Evolutionary conservation across 1,140 invertebrate genomes (phyloP), one percentile per base, ranked within the genome.

Genomic region (Spodoptera litura): DNA sequence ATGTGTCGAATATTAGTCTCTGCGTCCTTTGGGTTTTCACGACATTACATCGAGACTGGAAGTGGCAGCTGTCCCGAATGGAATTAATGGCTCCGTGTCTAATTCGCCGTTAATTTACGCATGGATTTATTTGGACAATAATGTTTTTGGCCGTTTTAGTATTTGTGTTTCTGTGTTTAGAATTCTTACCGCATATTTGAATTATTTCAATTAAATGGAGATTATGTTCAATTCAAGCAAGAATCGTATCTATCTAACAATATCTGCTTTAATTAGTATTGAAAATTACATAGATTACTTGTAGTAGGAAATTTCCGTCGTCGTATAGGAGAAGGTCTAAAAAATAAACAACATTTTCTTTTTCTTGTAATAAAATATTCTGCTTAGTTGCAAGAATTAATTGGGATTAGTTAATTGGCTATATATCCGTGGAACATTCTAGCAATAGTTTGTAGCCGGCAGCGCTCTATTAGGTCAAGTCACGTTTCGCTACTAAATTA

Each of bases 1-100:
- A 72, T 73, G 70, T 64, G 70, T 73, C 61, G 70, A 66, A 73
- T 74, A 79, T 73, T 58, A 73, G 59, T 55, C 58, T 66, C 59
- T 59, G 58, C 64, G n/a, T 59, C 70, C 77, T 56, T 64, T 72
- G 62, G 53, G 61, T 12, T 44, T 77, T 53, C 27, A 55, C 52
- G 52, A 55, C 44, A 12, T 31, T 35, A 35, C 51, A 38, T 15
- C 3, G 31, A 11, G 53, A 38, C 68, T 71, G 53, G 31, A 71
- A 38, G 68, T 71, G 51, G 27, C 53, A 71, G 27, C 27, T 53
- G 49, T 25, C 62, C n/a, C 44, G 51, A 70, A 13, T 49, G 13
- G 49, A 53, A 70, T 70, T 70, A 70, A 70, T 70, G 66, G 49
- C 31, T 31, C 25, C 66, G 49, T 70, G 49, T 31, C 44, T 70